Base-by-base conservation (phyloP, 2,113 vertebrate species). In the Gila orcuttii region DNA sequence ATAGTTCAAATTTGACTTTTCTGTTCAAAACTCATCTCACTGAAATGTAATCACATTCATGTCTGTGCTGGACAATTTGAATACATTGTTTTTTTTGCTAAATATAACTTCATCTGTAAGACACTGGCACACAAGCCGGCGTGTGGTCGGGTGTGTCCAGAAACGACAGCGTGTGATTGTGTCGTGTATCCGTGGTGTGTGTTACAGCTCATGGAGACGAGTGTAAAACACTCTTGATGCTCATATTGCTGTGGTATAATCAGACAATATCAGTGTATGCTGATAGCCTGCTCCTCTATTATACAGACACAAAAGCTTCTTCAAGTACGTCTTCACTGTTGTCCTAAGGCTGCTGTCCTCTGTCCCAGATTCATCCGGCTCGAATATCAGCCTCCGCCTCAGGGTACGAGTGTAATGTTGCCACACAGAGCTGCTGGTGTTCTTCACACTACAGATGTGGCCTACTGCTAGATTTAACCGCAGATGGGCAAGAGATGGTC, bases 301-400 rank as follows among this genome's bases (percentile, higher is more conserved):
- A 78, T 76, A 62, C 10, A 10, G 25, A 33, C 60, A 77, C 79
- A 83, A 85, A 88, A 60, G 73, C 23, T 25, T 75, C 62, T 82
- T 55, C 42, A 55, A 39, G 42, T 39, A 47, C 1, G n/a, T 39
- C 52, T 50, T 71, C 59, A 28, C 36, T 73, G 39, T 82, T 55
- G 36, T 85, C 87, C 83, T 66, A 15, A 45, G 74, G 83, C 80
- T 36, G 36, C 73, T 45, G 21, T 79, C 66, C 45, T 82, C 50
- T 10, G 59, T 84, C 80, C 80, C 50, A 50, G 33, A 80, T 75
- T 79, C 62, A 76, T 79, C 64, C 66, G 36, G 21, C 36, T n/a
- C 2, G 5, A 81, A 79, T 86, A 71, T 85, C 85, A 73, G 13
- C 79, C 42, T 62, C 36, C 3, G 60, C 75, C 85, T 33, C 23